Base-by-base conservation (phyloP, 2,888 invertebrate species). In the Dolichopus griseipennis region DNA sequence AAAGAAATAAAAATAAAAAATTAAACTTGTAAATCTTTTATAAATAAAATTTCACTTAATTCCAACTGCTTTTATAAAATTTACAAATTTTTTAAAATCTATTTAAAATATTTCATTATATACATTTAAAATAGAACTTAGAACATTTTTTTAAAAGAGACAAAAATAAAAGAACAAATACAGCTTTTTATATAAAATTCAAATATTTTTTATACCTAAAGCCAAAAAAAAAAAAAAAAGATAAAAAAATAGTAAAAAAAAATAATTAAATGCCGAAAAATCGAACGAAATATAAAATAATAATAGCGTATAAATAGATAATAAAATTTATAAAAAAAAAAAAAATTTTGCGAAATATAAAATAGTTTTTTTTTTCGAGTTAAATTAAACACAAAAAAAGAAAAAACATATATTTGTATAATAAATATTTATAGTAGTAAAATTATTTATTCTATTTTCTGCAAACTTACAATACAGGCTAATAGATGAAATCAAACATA, bases 191-290 rank as follows among this genome's bases (percentile, higher is more conserved):
- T 52, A 52, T 52, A 15, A 52, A 52, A 52, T 52, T 52, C 15
- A 52, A 52, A 52, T 52, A 52, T 52, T 52, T 52, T 52, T 52
- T 52, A 52, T 52, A 52, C 52, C 52, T 18, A 52, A 52, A 52
- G 52, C 52, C 15, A 52, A 52, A 52, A 12, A n/a, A 8, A 37
- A 37, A 10, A 10, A 37, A 12, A n/a, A 52, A 52, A 52, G 2
- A 52, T 18, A 52, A 18, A 18, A 52, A 52, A 52, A 12, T 2
- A 12, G 18, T 2, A 18, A 52, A 52, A 18, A 12, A 8, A 37
- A 37, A 10, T 37, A 37, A 9, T 37, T 37, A 12, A 52, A 52
- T 15, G n/a, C 15, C 52, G 52, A 52, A 52, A 52, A 18, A 12
- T 15, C 52, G 52, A 52, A 52, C 52, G 52, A 52, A 52, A 18